A percentile compares a stretch with the other conserved stretches of the same genome.
Evolutionary conservation across 2,113 vertebrate genomes (phyloP).

Genomic region (Pelecanoides urinatrix): DNA sequence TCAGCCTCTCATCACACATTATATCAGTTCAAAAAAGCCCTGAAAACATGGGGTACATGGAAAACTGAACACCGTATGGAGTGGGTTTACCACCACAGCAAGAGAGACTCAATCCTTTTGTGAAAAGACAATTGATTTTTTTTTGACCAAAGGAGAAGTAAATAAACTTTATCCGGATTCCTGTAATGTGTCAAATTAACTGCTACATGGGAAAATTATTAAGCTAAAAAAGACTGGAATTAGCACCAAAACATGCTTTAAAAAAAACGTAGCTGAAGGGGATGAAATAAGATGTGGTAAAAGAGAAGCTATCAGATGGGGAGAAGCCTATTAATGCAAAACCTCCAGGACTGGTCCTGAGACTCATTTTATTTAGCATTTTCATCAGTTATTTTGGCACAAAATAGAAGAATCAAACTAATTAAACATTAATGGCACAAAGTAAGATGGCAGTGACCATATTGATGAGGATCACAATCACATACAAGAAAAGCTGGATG

Average conservation of each 20-base stretch:
- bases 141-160: not conserved
- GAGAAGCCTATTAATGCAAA: not conserved
- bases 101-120: not conserved
- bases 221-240: not conserved
- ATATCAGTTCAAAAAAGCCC: not conserved
- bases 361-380: not conserved
- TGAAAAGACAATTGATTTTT: not conserved
- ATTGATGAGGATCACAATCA: not conserved
- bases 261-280: not conserved
- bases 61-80: not conserved
- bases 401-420: conserved; percentile 1
- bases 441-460: not conserved
- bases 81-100: not conserved
- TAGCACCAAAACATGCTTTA: not conserved
- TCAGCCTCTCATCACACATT: not conserved
- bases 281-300: not conserved
- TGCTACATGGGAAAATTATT: not conserved
- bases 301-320: not conserved
- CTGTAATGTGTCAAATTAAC: not conserved
- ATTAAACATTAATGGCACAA: conserved; percentile 2
- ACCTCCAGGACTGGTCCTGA: not conserved
- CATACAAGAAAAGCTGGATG: not conserved
- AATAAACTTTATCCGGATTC: not conserved
- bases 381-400: conserved; percentile 3
- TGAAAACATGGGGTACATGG: not conserved